Base-by-base conservation (phyloP, 2,797 vertebrate genomes). In the Crocidura indochinensis region DNA sequence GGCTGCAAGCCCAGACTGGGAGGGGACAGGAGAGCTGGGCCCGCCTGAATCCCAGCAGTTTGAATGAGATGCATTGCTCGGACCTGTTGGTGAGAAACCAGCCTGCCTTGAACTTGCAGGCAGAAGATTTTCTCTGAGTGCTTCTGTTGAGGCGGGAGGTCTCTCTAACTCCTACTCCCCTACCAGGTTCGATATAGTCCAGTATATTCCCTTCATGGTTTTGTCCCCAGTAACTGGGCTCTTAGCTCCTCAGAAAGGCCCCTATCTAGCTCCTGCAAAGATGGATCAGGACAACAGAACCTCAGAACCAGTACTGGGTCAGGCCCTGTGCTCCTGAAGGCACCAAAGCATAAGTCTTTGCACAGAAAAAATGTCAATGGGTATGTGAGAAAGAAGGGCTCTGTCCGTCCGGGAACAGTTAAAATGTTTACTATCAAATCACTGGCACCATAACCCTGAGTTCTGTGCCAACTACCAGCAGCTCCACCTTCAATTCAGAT, bases 1-100 rank as follows among this genome's bases (percentile, higher is more conserved):
- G 79, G 81, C 91, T 38, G 65, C 85, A 92, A 84, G 87, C 38
- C 82, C 47, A 38, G 79, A 67, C 10, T 22, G 47, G 80, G 69
- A 8, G 20, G 38, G 11, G 56, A 44, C 22, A 67, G 19, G 46
- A 10, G 31, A 62, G 47, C 3, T 22, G 8, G 76, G 53, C 19
- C 79, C 6, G 14, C 74, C 74, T 75, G 83, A 62, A 72, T 69
- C 80, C 7, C 10, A 69, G 51, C 44, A 53, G 76, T 29, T 38
- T 7, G 7, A 53, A 19, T 22, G 1, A 47, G 44, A 74, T n/a
- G 22, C n/a, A 46, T 24, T 22, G 80, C 65, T 65, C 0, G 0
- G 27, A 86, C 46, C 84, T 69, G 76, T 38, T 64, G 31, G 3
- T 0, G 15, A 47, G 19, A 69, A 60, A 83, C 46, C 49, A 29